These are phyloP conservation scores for Neodiprion lecontei DNA, from an alignment of 1,140 invertebrate species.

Conservation along the genomic window DNA sequence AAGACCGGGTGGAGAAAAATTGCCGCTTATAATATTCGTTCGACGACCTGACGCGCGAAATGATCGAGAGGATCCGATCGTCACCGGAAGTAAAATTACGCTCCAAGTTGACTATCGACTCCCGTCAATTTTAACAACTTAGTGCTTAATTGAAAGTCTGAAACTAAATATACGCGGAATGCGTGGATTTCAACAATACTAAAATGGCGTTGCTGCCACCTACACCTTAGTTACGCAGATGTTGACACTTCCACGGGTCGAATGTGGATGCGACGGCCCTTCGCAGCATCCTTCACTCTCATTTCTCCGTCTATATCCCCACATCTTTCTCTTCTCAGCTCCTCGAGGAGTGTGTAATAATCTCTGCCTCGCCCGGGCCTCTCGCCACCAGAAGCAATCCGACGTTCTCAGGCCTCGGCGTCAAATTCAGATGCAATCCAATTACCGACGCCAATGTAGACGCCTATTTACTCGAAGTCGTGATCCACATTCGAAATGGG, in stretches of 20 bases:
- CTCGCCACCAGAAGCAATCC: background rate
- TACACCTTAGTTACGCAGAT: constrained; percentile 2
- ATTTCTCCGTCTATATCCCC: background rate
- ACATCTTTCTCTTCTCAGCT: background rate
- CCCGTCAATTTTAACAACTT: too few relatives aligned
- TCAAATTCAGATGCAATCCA: constrained; percentile 4
- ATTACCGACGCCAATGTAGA: background rate
- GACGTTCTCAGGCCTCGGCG: background rate
- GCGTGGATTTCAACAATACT: background rate
- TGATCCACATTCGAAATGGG: background rate
- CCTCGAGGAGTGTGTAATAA: background rate
- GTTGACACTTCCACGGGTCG: background rate
- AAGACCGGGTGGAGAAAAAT: background rate
- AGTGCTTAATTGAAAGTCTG: background rate
- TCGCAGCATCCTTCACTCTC: background rate
- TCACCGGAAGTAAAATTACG: too few relatives aligned
- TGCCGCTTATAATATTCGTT: too few relatives aligned
- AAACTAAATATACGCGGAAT: background rate
- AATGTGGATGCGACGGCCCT: background rate
- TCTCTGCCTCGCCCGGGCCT: background rate
- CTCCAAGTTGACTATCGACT: too few relatives aligned
- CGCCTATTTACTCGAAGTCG: background rate
- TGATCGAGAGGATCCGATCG: too few relatives aligned
- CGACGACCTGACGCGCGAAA: too few relatives aligned
- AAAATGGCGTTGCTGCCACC: background rate